Base-by-base conservation (phyloP, 2,888 invertebrate genomes). In the Liposcelis brunnea region DNA sequence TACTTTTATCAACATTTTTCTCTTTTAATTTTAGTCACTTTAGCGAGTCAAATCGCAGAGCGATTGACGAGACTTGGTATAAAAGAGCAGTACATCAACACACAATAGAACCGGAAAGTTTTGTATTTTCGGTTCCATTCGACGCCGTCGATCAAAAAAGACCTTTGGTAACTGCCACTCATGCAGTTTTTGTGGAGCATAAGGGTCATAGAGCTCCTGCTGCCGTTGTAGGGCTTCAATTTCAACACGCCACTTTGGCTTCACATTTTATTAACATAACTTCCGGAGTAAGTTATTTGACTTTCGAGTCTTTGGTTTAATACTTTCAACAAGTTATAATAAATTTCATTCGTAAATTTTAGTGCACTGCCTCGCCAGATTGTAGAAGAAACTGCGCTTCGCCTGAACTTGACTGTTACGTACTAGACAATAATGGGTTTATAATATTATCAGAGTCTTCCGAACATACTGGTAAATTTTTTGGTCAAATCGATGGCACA, bases 381-480 rank as follows among this genome's bases (percentile, higher is more conserved):
- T 87, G 86, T 57, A 80, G 79, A 56, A 84, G 85, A 57, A 86
- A 82, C 1, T 89, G 89, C 56, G 84, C 83, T 12, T 84, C 84
- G 8, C 82, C 83, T 51, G 84, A 85, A 53, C 65, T 90, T 19
- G 89, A 91, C 59, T 94, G 94, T 61, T 94, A 90, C 59, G 80
- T 94, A 31, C 67, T 94, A 46, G 94, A 94, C 59, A 90, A 93
- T 64, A 91, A 89, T 60, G 94, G 93, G 11, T 94, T 90, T 61
- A 82, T 94, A 44, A 80, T 94, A 44, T 76, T 90, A 33, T 90
- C 90, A 1, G 89, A 91, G 62, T 80, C 82, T 52, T 71, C 74
- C 31, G 76, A 83, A 35, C 85, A 91, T 56, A 87, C 87, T 1
- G 93, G 93, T 1, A 75, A 80, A 56, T 94, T 94, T 65, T 93